These are phyloP conservation scores for Drosophila trapezifrons DNA, from an alignment of 1,140 invertebrate species.

Conservation along the genomic window DNA sequence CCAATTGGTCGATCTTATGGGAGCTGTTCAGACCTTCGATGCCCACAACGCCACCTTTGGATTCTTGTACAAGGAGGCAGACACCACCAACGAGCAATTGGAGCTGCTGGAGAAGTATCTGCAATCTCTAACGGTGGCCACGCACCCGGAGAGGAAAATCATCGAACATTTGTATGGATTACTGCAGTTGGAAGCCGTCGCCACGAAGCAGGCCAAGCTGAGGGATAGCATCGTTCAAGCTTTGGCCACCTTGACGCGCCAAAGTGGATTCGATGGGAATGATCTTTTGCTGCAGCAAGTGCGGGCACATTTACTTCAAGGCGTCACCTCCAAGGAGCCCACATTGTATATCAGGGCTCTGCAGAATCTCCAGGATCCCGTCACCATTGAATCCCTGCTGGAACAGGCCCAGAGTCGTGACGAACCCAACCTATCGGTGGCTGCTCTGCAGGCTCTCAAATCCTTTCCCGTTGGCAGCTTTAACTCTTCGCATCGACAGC, in stretches of 20 bases:
- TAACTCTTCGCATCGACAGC: conserved; percentile 79
- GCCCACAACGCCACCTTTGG: conserved; percentile 89
- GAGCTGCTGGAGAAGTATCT: conserved; percentile 90
- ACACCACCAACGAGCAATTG: conserved; percentile 85
- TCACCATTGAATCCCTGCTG: conserved; percentile 87
- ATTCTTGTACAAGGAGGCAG: conserved; percentile 86
- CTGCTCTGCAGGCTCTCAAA: conserved; percentile 88
- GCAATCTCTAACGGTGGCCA: conserved; percentile 88
- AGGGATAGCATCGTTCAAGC: conserved; percentile 88
- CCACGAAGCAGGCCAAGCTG: conserved; percentile 86
- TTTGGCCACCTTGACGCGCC: conserved; percentile 87
- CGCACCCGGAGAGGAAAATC: conserved; percentile 86
- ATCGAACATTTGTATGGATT: conserved; percentile 86
- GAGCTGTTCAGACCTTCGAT: conserved; percentile 88
- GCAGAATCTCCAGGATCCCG: conserved; percentile 87
- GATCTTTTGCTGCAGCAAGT: conserved; percentile 62
- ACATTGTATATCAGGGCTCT: conserved; percentile 88
- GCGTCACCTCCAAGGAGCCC: conserved; percentile 63
- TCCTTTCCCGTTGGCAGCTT: conserved; percentile 85
- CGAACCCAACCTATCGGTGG: conserved; percentile 85
- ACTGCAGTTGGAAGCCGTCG: conserved; percentile 84
- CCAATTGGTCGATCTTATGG: conserved; percentile 89
- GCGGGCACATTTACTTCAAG: conserved; percentile 45
- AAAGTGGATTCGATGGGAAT: conserved; percentile 65
- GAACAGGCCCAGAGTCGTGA: conserved; percentile 85